Percentiles rank a stretch among this genome's conserved stretches.
Conservation (phyloP, 2,113 vertebrate species). For the Brachypodius melanocephalos region DNA sequence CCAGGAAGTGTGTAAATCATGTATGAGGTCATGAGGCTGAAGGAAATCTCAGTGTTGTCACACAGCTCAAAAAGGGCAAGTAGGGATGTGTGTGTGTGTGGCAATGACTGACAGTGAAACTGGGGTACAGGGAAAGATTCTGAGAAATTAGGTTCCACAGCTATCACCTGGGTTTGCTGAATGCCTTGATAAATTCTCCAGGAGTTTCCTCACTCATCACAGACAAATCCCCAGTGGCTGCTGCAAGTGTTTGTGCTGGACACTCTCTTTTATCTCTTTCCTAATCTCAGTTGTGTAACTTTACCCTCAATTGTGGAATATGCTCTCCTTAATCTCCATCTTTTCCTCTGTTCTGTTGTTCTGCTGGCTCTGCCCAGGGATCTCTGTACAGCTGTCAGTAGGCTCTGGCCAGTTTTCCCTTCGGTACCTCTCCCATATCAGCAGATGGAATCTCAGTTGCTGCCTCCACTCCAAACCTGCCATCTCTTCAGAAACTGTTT, state of each 20-base stretch:
- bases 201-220: neutral
- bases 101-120: neutral
- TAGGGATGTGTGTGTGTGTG: neutral
- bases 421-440: neutral
- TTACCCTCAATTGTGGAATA: neutral
- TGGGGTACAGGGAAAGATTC: neutral
- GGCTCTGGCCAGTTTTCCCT: neutral
- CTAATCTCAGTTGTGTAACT: neutral
- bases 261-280: neutral
- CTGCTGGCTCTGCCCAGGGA: neutral
- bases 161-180: neutral
- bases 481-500: neutral
- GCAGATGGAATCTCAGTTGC: neutral
- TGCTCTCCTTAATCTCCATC: neutral
- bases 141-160: accelerated
- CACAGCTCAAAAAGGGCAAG: neutral
- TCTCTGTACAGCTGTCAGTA: neutral
- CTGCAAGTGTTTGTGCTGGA: neutral
- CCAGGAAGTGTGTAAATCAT: neutral
- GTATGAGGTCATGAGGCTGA: neutral
- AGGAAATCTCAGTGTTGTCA: neutral
- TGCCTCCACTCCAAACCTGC: neutral
- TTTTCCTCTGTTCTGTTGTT: neutral
- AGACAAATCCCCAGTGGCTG: neutral
- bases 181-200: neutral